Conservation (phyloP, 1,140 invertebrate species). For the Atta colombica region DNA sequence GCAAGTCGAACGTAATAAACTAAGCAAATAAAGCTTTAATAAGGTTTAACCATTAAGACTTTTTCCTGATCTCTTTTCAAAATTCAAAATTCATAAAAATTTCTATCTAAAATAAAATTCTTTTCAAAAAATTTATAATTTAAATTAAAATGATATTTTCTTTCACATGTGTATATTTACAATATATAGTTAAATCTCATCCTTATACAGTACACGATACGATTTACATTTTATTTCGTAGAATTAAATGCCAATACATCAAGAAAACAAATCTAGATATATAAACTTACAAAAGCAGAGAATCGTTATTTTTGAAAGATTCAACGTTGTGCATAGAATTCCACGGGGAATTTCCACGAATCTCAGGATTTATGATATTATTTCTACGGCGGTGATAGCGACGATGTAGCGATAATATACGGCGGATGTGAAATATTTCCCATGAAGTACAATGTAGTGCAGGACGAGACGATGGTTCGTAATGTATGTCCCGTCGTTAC, state of each 20-base stretch:
- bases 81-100: neutral
- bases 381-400: constrained; percentile 57
- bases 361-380: constrained; percentile 59
- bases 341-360: constrained; percentile 26
- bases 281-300: constrained; percentile 27
- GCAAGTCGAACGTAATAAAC: constrained; percentile 6
- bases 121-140: neutral
- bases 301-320: constrained; percentile 37
- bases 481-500: constrained; percentile 68
- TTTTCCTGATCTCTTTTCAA: neutral
- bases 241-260: constrained; percentile 26
- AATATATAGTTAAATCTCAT: neutral
- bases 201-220: neutral
- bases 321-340: constrained; percentile 1
- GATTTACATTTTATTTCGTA: neutral
- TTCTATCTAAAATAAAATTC: too few relatives aligned
- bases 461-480: constrained; percentile 57
- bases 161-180: neutral
- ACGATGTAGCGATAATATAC: constrained; percentile 61
- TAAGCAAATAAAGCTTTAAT: neutral
- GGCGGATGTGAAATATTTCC: constrained; percentile 58
- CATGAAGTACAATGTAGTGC: constrained; percentile 51
- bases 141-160: neutral
- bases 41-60: neutral
- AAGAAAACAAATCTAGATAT: neutral